A percentile compares a stretch with the other conserved stretches of the same genome.
Conservation (phyloP, 1,140 invertebrate species). For the Pachypsylla venusta region DNA sequence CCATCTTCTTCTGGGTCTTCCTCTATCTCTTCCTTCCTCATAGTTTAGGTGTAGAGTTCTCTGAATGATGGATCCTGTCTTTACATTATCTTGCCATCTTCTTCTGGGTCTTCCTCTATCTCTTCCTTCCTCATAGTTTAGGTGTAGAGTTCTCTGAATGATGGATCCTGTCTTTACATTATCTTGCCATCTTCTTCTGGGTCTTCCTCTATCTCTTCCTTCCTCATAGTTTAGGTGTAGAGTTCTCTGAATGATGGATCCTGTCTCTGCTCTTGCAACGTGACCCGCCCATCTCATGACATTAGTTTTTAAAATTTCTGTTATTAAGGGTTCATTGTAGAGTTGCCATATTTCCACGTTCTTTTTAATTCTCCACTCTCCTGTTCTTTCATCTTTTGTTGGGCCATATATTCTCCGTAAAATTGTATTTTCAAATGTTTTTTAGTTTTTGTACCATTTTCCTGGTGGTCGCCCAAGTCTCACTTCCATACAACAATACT, state of each 20-base stretch:
- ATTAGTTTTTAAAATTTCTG: not conserved
- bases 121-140: too few species aligned
- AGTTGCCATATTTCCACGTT: not conserved
- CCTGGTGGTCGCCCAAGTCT: not conserved
- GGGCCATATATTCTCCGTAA: not conserved
- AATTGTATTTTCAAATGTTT: constrained; percentile 3
- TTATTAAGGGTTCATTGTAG: not conserved
- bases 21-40: too few species aligned
- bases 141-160: too few species aligned
- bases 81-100: too few species aligned
- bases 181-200: not conserved
- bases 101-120: too few species aligned
- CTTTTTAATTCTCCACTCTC: not conserved
- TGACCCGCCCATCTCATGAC: constrained; percentile 3
- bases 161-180: too few species aligned
- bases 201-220: not conserved
- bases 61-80: too few species aligned
- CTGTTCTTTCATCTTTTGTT: too few species aligned
- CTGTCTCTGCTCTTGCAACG: not conserved
- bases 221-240: not conserved
- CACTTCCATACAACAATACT: not conserved
- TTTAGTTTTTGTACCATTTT: not conserved
- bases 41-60: too few species aligned
- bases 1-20: too few species aligned
- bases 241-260: not conserved